Percentiles rank a stretch among this genome's conserved stretches.
These are phyloP conservation scores for Neogobius melanostomus DNA, from an alignment of 2,113 vertebrate genomes.

Conservation along the genomic window DNA sequence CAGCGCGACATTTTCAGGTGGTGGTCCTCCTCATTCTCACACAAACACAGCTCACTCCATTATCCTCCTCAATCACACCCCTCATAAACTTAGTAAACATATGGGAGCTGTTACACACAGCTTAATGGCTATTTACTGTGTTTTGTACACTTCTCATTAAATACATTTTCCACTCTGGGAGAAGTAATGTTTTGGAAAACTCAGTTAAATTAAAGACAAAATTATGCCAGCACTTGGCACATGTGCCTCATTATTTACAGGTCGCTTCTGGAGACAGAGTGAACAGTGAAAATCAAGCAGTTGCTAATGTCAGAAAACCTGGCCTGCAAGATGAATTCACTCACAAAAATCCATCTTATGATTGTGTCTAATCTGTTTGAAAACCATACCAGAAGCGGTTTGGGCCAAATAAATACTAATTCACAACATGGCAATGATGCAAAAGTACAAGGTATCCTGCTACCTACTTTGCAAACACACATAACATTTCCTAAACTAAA, in stretches of 20 bases:
- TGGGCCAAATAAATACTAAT: too few species aligned
- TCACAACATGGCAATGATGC: too few species aligned
- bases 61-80: constrained; percentile 69
- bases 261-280: constrained; percentile 40
- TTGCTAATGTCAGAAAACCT: constrained; percentile 21
- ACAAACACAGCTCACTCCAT: constrained; percentile 35
- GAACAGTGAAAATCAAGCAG: constrained; percentile 20
- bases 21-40: constrained; percentile 32
- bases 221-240: constrained; percentile 65
- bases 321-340: too few species aligned
- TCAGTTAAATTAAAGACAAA: constrained; percentile 64
- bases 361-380: too few species aligned
- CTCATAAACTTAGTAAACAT: constrained; percentile 75
- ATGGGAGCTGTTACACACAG: constrained; percentile 73
- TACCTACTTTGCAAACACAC: too few species aligned
- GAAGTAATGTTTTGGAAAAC: constrained; percentile 78
- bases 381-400: too few species aligned
- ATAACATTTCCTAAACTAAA: too few species aligned
- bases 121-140: constrained; percentile 80
- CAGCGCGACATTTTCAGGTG: constrained; percentile 32
- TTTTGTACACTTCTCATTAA: constrained; percentile 78
- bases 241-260: constrained; percentile 62
- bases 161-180: constrained; percentile 77
- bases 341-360: too few species aligned
- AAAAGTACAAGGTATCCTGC: too few species aligned